phyloP scores from a whole-genome alignment of 2,113 vertebrate genomes.

The Smithornis capensis region DNA sequence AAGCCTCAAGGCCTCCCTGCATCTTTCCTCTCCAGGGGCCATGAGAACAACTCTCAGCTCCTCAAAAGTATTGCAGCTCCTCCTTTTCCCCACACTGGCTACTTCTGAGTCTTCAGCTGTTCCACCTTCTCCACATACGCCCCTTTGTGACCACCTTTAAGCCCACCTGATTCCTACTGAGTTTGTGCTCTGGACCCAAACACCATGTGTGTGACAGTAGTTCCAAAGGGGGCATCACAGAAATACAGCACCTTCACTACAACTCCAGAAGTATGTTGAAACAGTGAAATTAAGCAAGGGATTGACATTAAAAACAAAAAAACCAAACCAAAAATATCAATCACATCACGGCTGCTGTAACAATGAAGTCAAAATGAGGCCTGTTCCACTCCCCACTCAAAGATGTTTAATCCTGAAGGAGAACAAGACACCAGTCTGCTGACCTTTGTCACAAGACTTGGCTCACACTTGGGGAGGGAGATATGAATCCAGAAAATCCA shows the following conservation, averaged over 20 bases:
- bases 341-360: not conserved
- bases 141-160: not conserved
- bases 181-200: not conserved
- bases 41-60: not conserved
- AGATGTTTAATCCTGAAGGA: not conserved
- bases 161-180: not conserved
- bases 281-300: not conserved
- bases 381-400: not conserved
- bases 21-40: not conserved
- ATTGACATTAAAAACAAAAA: not conserved
- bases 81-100: not conserved
- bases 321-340: not conserved
- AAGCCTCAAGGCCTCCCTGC: not conserved
- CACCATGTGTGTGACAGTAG: not conserved
- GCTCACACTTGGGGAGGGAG: not conserved
- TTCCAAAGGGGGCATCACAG: not conserved
- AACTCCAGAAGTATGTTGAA: not conserved
- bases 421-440: not conserved
- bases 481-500: not conserved
- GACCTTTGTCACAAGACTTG: not conserved
- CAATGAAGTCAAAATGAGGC: not conserved
- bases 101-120: not conserved
- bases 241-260: not conserved
- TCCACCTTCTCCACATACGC: fast-evolving
- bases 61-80: not conserved